Conservation (phyloP, 2,888 invertebrate species). For the Leptarthrus brevirostris region DNA sequence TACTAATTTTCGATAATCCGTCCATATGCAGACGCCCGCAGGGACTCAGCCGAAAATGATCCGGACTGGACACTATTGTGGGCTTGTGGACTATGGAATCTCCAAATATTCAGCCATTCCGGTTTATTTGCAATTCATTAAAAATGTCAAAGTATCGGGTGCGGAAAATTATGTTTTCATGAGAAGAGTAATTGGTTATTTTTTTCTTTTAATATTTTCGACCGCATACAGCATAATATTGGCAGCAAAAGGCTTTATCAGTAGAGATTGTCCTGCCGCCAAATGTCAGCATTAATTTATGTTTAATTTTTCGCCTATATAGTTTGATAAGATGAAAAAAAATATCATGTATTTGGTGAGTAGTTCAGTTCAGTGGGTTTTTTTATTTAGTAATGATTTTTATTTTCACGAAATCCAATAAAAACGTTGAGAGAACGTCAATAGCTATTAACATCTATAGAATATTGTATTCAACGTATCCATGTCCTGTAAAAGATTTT, state of each 20-base stretch:
- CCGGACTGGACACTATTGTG: background rate
- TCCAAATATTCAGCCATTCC: conserved; percentile 9
- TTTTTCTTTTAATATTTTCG: background rate
- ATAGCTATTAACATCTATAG: too few species aligned
- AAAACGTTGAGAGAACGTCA: too few species aligned
- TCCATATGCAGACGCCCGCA: conserved; percentile 31
- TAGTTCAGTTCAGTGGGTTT: too few species aligned
- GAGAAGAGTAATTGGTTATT: conserved; percentile 29
- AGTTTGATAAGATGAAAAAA: background rate
- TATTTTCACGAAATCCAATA: too few species aligned
- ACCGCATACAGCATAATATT: background rate
- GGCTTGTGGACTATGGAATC: background rate
- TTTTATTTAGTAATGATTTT: too few species aligned
- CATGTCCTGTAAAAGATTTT: too few species aligned
- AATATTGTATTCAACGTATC: too few species aligned
- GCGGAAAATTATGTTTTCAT: conserved; percentile 40
- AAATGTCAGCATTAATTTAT: conserved; percentile 20
- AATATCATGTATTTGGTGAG: too few species aligned
- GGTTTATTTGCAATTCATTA: conserved; percentile 48
- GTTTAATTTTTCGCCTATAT: background rate
- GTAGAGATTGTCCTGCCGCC: background rate
- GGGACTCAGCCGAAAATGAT: background rate
- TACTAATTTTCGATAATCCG: conserved; percentile 48
- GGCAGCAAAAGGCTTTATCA: background rate
- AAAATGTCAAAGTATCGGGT: conserved; percentile 33